Percentiles rank a stretch among this genome's conserved stretches.
Evolutionary conservation across 2,888 invertebrate species (phyloP).

Genomic region (Frankliniella intonsa): DNA sequence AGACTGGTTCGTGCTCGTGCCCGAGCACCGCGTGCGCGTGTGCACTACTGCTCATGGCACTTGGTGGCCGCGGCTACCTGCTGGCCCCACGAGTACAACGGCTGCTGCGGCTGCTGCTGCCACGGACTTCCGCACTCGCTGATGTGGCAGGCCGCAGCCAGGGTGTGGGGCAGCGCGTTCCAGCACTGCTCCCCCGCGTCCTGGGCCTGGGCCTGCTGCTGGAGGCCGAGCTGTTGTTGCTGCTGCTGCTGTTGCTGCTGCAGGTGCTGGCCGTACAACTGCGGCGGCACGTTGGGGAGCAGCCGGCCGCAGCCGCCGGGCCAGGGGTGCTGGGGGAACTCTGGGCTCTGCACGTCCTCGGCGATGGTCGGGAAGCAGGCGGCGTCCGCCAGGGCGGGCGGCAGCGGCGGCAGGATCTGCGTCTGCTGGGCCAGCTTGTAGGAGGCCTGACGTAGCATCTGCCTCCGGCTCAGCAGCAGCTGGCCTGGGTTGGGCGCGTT

Average conservation of each 20-base stretch:
- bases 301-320: constrained; percentile 32
- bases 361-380: constrained; percentile 39
- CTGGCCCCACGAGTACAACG: constrained; percentile 40
- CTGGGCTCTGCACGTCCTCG: constrained; percentile 41
- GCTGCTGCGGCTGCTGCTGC: constrained; percentile 3
- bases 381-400: constrained; percentile 48
- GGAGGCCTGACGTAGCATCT: constrained; percentile 78
- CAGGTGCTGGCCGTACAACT: constrained; percentile 29
- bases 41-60: constrained; percentile 46
- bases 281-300: constrained; percentile 30
- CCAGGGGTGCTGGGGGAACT: constrained; percentile 34
- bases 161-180: constrained; percentile 59
- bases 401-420: constrained; percentile 70
- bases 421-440: constrained; percentile 84
- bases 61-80: constrained; percentile 48
- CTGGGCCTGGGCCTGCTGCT: constrained; percentile 39
- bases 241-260: constrained; percentile 32
- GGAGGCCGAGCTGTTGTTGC: constrained; percentile 28
- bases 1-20: not conserved
- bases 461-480: constrained; percentile 59
- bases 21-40: constrained; percentile 32
- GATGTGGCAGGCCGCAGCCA: constrained; percentile 65
- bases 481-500: constrained; percentile 50
- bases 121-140: constrained; percentile 45
- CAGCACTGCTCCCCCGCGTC: constrained; percentile 55